These are phyloP conservation scores for Lates calcarifer DNA, from an alignment of 2,113 vertebrate species.

Conservation along the genomic window DNA sequence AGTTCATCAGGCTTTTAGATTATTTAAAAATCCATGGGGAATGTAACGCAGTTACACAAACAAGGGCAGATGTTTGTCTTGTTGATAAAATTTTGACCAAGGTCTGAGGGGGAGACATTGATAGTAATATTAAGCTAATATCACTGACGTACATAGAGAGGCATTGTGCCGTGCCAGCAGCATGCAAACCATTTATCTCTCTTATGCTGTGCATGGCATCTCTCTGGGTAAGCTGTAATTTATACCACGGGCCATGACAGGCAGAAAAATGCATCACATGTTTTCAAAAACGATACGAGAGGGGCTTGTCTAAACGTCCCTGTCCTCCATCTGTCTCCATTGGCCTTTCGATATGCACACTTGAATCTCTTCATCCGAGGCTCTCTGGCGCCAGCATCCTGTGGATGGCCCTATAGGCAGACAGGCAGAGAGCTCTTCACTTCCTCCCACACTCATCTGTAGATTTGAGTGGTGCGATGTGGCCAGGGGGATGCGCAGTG, in stretches of 20 bases:
- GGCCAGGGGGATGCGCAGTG: slow-evolving; percentile 28
- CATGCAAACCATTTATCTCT: slow-evolving; percentile 66
- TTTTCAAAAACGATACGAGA: slow-evolving; percentile 60
- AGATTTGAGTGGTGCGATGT: slow-evolving; percentile 61
- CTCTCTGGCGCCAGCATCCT: slow-evolving; percentile 52
- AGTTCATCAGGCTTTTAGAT: slow-evolving; percentile 19
- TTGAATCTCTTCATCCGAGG: slow-evolving; percentile 60
- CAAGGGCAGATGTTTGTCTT: slow-evolving; percentile 33
- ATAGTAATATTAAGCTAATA: slow-evolving; percentile 39
- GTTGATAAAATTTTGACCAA: slow-evolving; percentile 18
- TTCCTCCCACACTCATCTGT: slow-evolving; percentile 64
- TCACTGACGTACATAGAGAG: slow-evolving; percentile 15
- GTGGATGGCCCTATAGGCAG: slow-evolving; percentile 62
- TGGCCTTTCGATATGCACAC: slow-evolving; percentile 68
- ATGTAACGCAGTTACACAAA: neutral
- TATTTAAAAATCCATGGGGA: slow-evolving; percentile 36
- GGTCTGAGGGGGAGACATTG: slow-evolving; percentile 12
- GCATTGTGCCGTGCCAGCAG: slow-evolving; percentile 40
- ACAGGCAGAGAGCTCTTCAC: slow-evolving; percentile 59
- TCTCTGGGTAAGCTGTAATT: slow-evolving; percentile 61
- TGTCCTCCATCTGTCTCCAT: slow-evolving; percentile 70
- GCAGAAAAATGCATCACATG: slow-evolving; percentile 58
- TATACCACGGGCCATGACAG: slow-evolving; percentile 56
- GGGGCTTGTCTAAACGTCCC: slow-evolving; percentile 59
- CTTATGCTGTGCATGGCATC: slow-evolving; percentile 42